These are phyloP conservation scores for Galerucella calmariensis DNA, from an alignment of 2,888 invertebrate species.

Conservation along the genomic window DNA sequence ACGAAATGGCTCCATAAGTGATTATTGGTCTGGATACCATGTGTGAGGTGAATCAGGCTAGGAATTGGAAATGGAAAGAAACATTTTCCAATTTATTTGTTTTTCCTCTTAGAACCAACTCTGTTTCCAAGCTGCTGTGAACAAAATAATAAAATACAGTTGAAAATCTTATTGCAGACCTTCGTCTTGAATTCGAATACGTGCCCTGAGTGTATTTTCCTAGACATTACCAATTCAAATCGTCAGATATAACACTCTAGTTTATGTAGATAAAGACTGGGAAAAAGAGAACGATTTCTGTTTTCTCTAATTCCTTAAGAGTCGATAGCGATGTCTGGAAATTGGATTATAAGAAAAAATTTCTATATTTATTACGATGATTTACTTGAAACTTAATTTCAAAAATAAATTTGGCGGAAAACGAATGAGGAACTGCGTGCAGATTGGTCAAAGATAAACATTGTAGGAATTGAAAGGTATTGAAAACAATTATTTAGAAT, in stretches of 20 bases:
- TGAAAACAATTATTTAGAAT: too few relatives aligned
- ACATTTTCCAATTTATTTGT: not conserved
- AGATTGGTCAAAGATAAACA: too few relatives aligned
- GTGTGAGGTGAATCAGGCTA: too few relatives aligned
- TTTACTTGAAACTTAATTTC: not conserved
- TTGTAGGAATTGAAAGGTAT: too few relatives aligned
- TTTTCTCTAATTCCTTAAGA: not conserved
- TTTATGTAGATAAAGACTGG: not conserved
- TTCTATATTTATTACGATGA: not conserved
- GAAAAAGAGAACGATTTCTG: not conserved
- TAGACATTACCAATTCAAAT: constrained; percentile 15
- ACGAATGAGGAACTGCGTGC: not conserved
- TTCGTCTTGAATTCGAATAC: constrained; percentile 22
- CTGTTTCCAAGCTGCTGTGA: not conserved
- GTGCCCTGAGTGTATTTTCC: not conserved
- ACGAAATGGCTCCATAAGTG: too few relatives aligned
- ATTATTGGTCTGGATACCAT: too few relatives aligned
- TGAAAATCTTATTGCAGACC: constrained; percentile 25
- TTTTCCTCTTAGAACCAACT: not conserved
- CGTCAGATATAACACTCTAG: constrained; percentile 9
- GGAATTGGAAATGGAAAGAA: too few relatives aligned
- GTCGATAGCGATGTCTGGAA: not conserved
- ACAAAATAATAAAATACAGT: constrained; percentile 5
- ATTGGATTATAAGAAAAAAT: not conserved
- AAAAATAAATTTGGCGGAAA: not conserved